These are phyloP conservation scores for Acanthurus leucopareius DNA, from an alignment of 2,797 vertebrate species.

Conservation along the genomic window DNA sequence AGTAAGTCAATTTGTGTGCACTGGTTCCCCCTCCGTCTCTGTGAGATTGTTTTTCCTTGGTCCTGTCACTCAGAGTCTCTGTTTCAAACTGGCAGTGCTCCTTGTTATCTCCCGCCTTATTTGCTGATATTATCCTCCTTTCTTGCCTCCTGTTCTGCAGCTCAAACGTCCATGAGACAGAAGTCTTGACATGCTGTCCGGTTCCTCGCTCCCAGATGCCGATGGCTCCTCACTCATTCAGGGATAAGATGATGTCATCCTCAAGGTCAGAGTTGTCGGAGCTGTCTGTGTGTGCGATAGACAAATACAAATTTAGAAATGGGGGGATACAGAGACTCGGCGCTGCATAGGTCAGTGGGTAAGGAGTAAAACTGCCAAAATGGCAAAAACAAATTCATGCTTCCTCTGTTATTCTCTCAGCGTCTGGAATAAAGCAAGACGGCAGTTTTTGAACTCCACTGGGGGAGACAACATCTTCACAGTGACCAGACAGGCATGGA, in stretches of 20 bases:
- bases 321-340: conserved; percentile 20
- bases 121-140: conserved; percentile 44
- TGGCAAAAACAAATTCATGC: conserved; percentile 36
- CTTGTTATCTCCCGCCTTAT: conserved; percentile 52
- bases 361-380: conserved; percentile 42
- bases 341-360: conserved; percentile 44
- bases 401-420: conserved; percentile 23
- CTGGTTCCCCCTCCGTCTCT: conserved; percentile 11
- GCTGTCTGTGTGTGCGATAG: conserved; percentile 90
- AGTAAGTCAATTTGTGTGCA: conserved; percentile 48
- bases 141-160: conserved; percentile 39
- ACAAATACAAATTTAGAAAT: conserved; percentile 53
- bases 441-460: conserved; percentile 47
- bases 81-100: conserved; percentile 70
- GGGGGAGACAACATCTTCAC: conserved; percentile 11
- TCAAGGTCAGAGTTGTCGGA: conserved; percentile 97
- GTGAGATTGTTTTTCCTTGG: conserved; percentile 27
- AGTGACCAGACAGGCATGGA: conserved; percentile 38
- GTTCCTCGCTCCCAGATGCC: conserved; percentile 25
- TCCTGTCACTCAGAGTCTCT: conserved; percentile 34
- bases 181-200: conserved; percentile 56
- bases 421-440: conserved; percentile 26
- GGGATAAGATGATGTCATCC: conserved; percentile 97
- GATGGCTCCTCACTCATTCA: conserved; percentile 83
- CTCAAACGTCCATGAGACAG: conserved; percentile 54